These are phyloP conservation scores for Carapus acus DNA, from an alignment of 2,797 vertebrate species.

Conservation along the genomic window DNA sequence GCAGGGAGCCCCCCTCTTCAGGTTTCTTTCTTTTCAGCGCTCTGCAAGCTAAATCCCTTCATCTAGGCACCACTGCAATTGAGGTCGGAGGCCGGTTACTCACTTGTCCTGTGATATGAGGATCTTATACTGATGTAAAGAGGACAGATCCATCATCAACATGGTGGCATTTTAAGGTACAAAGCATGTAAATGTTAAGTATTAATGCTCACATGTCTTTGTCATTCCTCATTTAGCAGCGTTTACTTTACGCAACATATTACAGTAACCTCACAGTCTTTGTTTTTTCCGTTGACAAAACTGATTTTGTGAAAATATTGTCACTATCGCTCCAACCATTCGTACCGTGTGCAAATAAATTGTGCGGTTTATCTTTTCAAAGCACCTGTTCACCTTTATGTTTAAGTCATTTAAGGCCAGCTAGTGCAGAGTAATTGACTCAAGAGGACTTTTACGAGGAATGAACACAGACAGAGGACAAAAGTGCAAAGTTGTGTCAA, in stretches of 20 bases:
- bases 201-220: conserved; percentile 11
- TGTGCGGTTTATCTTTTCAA: too few relatives aligned
- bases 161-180: background rate
- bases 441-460: background rate
- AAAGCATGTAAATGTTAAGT: background rate
- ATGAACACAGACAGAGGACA: background rate
- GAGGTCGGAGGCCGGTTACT: conserved; percentile 83
- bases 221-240: too few relatives aligned
- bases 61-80: conserved; percentile 81
- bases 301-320: too few relatives aligned
- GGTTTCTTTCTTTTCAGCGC: conserved; percentile 84
- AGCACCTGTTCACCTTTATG: too few relatives aligned
- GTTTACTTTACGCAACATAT: too few relatives aligned
- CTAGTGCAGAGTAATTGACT: too few relatives aligned
- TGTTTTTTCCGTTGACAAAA: too few relatives aligned
- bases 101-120: conserved; percentile 93
- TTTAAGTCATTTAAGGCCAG: too few relatives aligned
- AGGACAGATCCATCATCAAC: background rate
- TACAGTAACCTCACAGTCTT: too few relatives aligned
- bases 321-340: too few relatives aligned
- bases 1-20: conserved; percentile 87
- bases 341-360: too few relatives aligned
- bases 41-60: conserved; percentile 81
- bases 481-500: too few relatives aligned
- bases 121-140: conserved; percentile 80